Base-by-base conservation (phyloP, 2,888 invertebrate genomes). In the Dynastes grantii region DNA sequence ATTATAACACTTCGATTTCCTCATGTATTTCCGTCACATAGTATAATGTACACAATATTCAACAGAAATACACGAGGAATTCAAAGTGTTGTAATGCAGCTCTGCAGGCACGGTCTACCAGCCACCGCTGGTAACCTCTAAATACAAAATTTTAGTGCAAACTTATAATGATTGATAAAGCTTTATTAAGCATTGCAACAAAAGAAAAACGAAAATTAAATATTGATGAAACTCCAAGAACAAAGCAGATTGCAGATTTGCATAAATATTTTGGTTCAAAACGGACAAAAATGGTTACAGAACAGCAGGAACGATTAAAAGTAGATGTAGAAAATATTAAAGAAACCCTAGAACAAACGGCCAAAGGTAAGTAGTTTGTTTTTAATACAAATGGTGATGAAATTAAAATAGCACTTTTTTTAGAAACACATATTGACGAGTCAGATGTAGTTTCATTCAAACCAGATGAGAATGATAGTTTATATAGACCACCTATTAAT, bases 231-330 rank as follows among this genome's bases (percentile, higher is more conserved):
- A 80, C 81, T 5, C 82, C 85, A 32, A 37, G 70, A 13, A 76
- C 78, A 16, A 78, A 76, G 51, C 49, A 55, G 84, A 83, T 70
- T 78, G 84, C 0, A 83, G 90, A 90, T 75, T 86, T 94, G 0
- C 92, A 92, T 67, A 91, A 92, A 83, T 90, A 92, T 81, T 94
- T 94, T 84, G 93, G 93, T 1, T 93, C 93, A 0, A 93, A 94
- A 81, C 91, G 90, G 83, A 89, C 89, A 0, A 93, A 92, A 84
- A 87, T 92, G 81, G 87, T 87, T 68, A 91, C 92, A 79, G 93
- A 93, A 82, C 92, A 92, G n/a, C 86, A 85, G 0, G 92, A 93
- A 84, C 90, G 90, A 84, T 85, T 93, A 71, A 91, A 92, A 84
- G 87, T 92, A 0, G 91, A 93, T 80, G 89, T 92, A 0, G 89